Evolutionary conservation across 2,797 vertebrate genomes (phyloP), one percentile per base, ranked within the genome.

Genomic region (Vultur gryphus): DNA sequence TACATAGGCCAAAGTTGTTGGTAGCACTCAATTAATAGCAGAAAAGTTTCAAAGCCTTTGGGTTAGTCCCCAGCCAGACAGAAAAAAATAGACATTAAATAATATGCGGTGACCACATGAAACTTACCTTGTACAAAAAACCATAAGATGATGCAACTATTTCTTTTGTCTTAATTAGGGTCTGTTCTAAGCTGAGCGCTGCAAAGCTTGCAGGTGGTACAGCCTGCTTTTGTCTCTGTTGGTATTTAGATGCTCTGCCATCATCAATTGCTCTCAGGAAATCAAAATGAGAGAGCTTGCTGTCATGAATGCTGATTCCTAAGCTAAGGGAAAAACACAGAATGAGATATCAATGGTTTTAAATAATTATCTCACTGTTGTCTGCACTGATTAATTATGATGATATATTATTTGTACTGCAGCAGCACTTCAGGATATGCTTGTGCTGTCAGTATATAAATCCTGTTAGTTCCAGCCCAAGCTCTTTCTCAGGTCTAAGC

Each of bases 231-330:
- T 95, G 96, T 62, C 41, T 94, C 28, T 85, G 89, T 58, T 66
- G 91, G 24, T 93, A 76, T 66, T 92, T 92, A 21, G 89, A 69
- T 16, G 72, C 62, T 91, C 93, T 95, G 76, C 87, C 90, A 58
- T 82, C 94, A 64, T 97, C 97, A 86, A 92, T 70, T 7, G 92
- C 94, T 97, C 95, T 97, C 95, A 98, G 84, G 92, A 98, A 98
- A 93, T 98, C 98, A 70, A 96, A 95, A 93, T 97, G 97, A 37
- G 97, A 97, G 94, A 98, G 81, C 67, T 96, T 95, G 66, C 97
- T 96, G 28, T 96, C 92, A 26, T 87, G 96, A 72, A 96, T 96
- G 81, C 81, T 84, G 92, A 99, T 95, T 90, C 97, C 97, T 95
- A 97, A 97, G 61, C 98, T 98, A 95, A 86, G 76, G 65, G 57